These are phyloP conservation scores for Lontra canadensis DNA, from an alignment of 2,113 vertebrate genomes.

Conservation along the genomic window DNA sequence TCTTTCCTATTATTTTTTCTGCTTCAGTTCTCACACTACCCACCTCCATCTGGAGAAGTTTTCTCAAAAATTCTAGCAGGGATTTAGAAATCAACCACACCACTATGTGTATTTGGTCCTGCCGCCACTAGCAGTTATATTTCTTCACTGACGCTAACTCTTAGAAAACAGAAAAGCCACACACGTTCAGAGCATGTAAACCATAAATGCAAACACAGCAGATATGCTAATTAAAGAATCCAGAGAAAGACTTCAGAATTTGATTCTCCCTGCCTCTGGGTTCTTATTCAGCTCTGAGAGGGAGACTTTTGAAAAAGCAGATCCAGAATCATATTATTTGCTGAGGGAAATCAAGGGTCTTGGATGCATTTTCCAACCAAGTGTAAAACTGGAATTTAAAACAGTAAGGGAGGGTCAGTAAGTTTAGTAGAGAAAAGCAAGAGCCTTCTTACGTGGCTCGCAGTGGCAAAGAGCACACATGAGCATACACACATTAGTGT, in stretches of 20 bases:
- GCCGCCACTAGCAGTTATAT: constrained; percentile 42
- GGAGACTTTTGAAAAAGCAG: not conserved
- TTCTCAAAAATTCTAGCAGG: constrained; percentile 21
- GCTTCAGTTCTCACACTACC: not conserved
- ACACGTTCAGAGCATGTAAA: constrained; percentile 65
- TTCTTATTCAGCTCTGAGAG: constrained; percentile 9
- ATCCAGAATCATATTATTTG: constrained; percentile 7
- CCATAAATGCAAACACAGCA: constrained; percentile 70
- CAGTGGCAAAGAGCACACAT: not conserved
- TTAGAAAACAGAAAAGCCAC: constrained; percentile 75
- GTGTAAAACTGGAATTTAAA: not conserved
- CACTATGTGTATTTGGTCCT: not conserved
- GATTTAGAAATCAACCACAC: constrained; percentile 42
- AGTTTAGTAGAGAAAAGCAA: not conserved
- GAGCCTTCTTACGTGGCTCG: not conserved
- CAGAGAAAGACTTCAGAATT: not conserved
- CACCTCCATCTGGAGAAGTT: constrained; percentile 55
- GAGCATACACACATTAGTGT: not conserved
- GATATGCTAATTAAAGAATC: not conserved
- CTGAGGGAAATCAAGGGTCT: not conserved
- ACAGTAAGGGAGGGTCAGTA: not conserved
- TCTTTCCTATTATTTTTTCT: constrained; percentile 19
- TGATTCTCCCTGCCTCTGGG: not conserved
- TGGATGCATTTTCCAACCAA: constrained; percentile 6
- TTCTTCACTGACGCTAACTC: constrained; percentile 63